Evolutionary conservation across 2,888 invertebrate genomes (phyloP), one percentile per base, ranked within the genome.

Genomic region (Volucella bombylans): DNA sequence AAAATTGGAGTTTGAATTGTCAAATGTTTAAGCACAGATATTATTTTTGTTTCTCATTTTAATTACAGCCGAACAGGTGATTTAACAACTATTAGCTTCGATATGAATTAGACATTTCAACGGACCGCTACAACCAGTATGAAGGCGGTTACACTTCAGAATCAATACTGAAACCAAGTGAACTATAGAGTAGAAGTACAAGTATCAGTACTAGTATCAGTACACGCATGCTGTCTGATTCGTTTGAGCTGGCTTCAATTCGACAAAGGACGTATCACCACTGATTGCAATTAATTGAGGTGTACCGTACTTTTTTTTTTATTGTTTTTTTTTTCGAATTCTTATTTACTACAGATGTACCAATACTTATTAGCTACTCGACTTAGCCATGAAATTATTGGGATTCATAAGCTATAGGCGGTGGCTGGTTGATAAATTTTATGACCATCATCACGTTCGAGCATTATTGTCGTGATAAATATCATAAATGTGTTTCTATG

Each of bases 111-210:
- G 39, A 61, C 67, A 67, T 49, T 62, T 72, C 41, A 61, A 69
- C 59, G 65, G 57, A 77, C 55, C 55, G 67, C 54, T 47, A 57
- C 72, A 76, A 72, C 62, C 80, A 68, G 62, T 71, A 64, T 77
- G 57, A 68, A 81, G 76, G 64, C 81, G 38, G 39, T 57, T 39
- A 62, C 72, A 81, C 76, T 76, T 81, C 61, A 68, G 81, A 85
- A 85, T 85, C 85, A 85, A 85, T 85, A 85, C 85, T 85, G 64
- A 81, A 62, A 77, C 41, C 43, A 45, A 68, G 38, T 61, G 61
- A 39, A 65, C 6, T 6, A 6, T 31, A 6, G 31, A 31, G 31
- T 31, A 31, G 31, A 6, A 31, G 31, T 31, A 31, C 31, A 31
- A 31, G 31, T 31, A 31, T 31, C 31, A 31, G 31, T 6, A 59